Conservation (phyloP, 1,140 invertebrate genomes). For the Schlechtendalia chinensis region DNA sequence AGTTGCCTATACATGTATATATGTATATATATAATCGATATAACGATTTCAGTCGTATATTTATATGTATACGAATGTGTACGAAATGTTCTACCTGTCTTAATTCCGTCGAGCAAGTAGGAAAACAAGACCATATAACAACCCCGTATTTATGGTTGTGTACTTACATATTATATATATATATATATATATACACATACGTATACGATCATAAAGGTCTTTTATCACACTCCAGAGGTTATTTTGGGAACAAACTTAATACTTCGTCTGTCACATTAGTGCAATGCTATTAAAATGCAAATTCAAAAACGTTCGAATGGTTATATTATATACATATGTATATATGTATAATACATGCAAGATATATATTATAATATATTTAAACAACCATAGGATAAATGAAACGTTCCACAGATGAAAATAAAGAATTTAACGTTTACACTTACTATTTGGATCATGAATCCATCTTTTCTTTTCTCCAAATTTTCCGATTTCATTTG, state of each 20-base stretch:
- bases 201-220: conserved; percentile 7
- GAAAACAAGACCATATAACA: background rate
- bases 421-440: background rate
- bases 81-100: conserved; percentile 12
- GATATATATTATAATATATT: background rate
- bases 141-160: no score
- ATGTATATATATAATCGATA: background rate
- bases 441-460: conserved; percentile 74
- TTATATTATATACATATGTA: background rate
- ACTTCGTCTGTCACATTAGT: background rate
- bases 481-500: conserved; percentile 50
- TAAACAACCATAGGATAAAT: background rate
- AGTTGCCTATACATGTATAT: background rate
- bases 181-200: no score
- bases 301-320: conserved; percentile 36
- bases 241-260: conserved; percentile 31
- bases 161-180: no score
- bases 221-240: conserved; percentile 28
- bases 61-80: no score
- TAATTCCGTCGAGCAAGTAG: background rate
- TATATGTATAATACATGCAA: background rate
- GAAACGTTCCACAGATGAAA: background rate
- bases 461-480: conserved; percentile 71
- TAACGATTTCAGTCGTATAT: conserved; percentile 12
- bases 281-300: conserved; percentile 38